These are phyloP conservation scores for Microchrysa polita DNA, from an alignment of 2,888 invertebrate genomes.

Conservation along the genomic window DNA sequence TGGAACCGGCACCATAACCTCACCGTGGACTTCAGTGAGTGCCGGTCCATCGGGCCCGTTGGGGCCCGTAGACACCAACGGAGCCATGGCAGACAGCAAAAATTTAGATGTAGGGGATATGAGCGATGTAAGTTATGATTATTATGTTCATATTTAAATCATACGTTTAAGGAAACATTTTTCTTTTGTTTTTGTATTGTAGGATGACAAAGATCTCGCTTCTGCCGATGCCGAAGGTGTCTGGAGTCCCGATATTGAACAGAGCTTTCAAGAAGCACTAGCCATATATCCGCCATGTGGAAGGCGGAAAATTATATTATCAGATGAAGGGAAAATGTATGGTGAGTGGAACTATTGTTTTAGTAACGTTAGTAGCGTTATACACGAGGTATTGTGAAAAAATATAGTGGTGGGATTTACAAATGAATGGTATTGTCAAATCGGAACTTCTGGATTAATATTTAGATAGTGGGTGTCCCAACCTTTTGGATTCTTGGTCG, in stretches of 20 bases:
- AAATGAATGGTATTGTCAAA: too few species aligned
- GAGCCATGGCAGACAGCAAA: constrained; percentile 90
- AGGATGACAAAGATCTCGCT: constrained; percentile 90
- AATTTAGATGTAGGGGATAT: constrained; percentile 93
- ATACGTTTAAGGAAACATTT: background rate
- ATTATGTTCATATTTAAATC: constrained; percentile 39
- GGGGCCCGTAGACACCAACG: constrained; percentile 86
- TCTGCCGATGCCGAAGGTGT: constrained; percentile 99
- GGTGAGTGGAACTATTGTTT: constrained; percentile 93
- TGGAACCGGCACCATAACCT: constrained; percentile 94
- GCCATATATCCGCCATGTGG: constrained; percentile 99
- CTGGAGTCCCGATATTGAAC: constrained; percentile 99
- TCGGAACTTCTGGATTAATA: too few species aligned
- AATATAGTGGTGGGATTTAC: too few species aligned
- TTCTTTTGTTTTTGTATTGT: constrained; percentile 52
- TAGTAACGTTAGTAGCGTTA: too few species aligned
- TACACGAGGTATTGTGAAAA: too few species aligned
- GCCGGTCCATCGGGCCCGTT: constrained; percentile 72
- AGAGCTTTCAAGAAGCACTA: constrained; percentile 99
- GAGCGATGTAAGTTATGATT: constrained; percentile 84
- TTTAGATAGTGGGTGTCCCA: too few species aligned
- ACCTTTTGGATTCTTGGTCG: too few species aligned
- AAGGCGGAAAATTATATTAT: constrained; percentile 98
- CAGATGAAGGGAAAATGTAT: constrained; percentile 99
- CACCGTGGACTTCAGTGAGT: constrained; percentile 93